A percentile compares a stretch with the other conserved stretches of the same genome.
Evolutionary conservation across 2,888 invertebrate genomes (phyloP).

Genomic region (Brachyptera putata): DNA sequence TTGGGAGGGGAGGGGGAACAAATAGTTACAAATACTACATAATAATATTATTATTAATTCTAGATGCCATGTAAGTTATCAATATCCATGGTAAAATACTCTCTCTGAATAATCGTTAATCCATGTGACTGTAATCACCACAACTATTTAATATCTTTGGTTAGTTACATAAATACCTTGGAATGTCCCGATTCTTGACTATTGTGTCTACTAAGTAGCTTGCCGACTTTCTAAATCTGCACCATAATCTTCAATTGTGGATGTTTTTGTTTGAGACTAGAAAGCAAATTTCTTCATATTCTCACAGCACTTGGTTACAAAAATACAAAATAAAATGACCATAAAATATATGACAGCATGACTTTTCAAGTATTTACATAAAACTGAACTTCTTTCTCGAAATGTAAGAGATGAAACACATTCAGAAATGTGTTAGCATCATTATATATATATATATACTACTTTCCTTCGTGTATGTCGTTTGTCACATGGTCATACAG

Average conservation of each 20-base stretch:
- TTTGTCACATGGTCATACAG: too few species aligned
- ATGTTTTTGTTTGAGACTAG: slow-evolving; percentile 30
- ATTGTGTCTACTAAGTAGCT: slow-evolving; percentile 16
- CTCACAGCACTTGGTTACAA: slow-evolving; percentile 35
- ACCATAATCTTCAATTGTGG: slow-evolving; percentile 8
- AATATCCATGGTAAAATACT: slow-evolving; percentile 15
- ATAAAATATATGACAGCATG: slow-evolving; percentile 32
- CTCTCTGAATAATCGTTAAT: slow-evolving; percentile 11
- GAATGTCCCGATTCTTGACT: slow-evolving; percentile 26
- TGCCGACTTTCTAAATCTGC: background rate
- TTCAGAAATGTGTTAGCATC: too few species aligned
- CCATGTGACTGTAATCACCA: background rate
- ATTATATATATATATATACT: too few species aligned
- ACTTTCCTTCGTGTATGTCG: too few species aligned
- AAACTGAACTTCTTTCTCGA: background rate
- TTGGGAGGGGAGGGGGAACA: background rate
- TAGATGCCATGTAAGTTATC: background rate
- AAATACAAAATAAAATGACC: slow-evolving; percentile 34
- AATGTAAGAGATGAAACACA: too few species aligned
- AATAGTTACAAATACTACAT: slow-evolving; percentile 8
- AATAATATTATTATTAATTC: slow-evolving; percentile 1
- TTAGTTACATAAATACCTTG: slow-evolving; percentile 26
- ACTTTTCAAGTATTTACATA: slow-evolving; percentile 15
- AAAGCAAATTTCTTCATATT: slow-evolving; percentile 30
- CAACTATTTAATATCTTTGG: slow-evolving; percentile 4